Percentiles rank a stretch among this genome's conserved stretches.
phyloP scores from a whole-genome alignment of 2,888 invertebrate species.

The Harpagoxenus sublaevis region DNA sequence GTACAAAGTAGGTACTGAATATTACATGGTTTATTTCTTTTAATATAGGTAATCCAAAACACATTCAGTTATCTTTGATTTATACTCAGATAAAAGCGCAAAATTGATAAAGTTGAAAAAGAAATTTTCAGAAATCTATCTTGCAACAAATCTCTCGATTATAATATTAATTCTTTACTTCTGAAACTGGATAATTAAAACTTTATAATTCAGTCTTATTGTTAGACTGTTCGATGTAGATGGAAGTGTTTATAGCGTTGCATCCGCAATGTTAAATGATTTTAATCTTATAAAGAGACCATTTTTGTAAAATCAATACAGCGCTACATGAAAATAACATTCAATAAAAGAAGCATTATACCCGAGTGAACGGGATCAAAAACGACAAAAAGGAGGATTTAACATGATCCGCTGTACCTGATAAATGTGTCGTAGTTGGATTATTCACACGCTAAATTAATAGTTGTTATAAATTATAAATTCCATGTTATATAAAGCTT shows the following conservation, averaged over 20 bases:
- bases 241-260: background rate
- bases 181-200: background rate
- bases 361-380: background rate
- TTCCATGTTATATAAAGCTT: background rate
- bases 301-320: slow-evolving; percentile 11
- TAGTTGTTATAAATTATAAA: background rate
- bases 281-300: slow-evolving; percentile 16
- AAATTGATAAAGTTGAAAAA: background rate
- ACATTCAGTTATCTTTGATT: background rate
- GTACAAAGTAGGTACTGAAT: background rate
- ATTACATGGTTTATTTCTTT: background rate
- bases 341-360: background rate
- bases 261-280: background rate
- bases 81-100: background rate
- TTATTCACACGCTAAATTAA: background rate
- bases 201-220: background rate
- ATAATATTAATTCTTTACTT: background rate
- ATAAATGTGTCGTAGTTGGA: background rate
- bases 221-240: background rate
- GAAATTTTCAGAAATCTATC: background rate
- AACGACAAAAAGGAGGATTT: background rate
- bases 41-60: background rate
- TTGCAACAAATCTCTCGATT: background rate
- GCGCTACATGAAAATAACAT: slow-evolving; percentile 1
- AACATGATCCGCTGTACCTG: background rate